These are phyloP conservation scores for Tethya wilhelma DNA, from an alignment of 37 sponge, comb jelly and placozoan species.

Conservation along the genomic window DNA sequence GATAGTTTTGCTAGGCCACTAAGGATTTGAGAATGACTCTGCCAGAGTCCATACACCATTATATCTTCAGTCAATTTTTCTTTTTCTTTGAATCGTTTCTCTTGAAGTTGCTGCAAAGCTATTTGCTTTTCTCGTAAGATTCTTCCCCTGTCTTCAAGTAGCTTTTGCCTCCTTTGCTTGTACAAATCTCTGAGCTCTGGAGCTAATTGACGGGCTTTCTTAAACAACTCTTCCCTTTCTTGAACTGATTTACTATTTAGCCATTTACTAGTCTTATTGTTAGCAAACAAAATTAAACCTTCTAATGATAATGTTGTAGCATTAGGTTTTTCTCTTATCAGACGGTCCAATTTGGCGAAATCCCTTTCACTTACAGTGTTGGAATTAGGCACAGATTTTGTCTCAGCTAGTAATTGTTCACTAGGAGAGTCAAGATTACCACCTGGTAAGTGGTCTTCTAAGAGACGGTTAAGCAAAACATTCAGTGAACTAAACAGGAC, in stretches of 20 bases:
- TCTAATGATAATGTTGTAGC: constrained; percentile 9
- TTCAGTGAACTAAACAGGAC: not conserved
- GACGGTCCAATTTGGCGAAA: constrained; percentile 35
- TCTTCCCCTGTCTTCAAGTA: constrained; percentile 10
- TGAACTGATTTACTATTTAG: not conserved
- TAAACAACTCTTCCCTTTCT: constrained; percentile 2
- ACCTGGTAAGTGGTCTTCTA: constrained; percentile 14
- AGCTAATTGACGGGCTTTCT: not conserved
- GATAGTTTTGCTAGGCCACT: not conserved
- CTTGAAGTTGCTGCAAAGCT: not conserved
- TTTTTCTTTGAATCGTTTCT: not conserved
- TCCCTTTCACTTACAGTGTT: constrained; percentile 46
- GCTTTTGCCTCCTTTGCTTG: not conserved
- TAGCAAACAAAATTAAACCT: not conserved
- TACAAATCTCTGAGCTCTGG: not conserved
- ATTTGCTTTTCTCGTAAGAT: not conserved
- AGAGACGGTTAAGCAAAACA: not conserved
- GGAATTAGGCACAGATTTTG: not conserved
- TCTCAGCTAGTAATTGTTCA: not conserved
- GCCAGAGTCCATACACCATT: constrained; percentile 2
- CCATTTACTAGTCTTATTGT: constrained; percentile 12
- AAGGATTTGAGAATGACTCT: not conserved
- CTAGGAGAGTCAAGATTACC: not conserved
- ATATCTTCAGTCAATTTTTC: constrained; percentile 1
- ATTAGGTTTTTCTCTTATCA: constrained; percentile 45